Conservation (phyloP, 2,797 vertebrate genomes). For the Acipenser transmontanus region DNA sequence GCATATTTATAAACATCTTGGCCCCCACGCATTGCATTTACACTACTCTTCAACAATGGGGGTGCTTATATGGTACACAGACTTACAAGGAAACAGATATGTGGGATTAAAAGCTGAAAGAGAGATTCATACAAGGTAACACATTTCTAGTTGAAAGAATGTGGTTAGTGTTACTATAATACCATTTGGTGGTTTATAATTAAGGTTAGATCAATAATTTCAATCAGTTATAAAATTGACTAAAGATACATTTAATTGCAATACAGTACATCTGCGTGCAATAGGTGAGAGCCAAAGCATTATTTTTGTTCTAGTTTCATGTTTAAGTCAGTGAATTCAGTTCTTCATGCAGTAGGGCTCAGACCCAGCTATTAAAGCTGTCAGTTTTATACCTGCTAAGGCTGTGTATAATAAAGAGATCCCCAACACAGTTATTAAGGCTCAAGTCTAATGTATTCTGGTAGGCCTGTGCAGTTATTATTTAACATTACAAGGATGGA, state of each 20-base stretch:
- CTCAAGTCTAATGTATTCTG: constrained; percentile 34
- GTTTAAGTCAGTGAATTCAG: constrained; percentile 3
- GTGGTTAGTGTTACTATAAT: no score
- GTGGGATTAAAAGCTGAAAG: no score
- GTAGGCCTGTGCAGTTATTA: constrained; percentile 25
- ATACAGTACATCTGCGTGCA: constrained; percentile 18
- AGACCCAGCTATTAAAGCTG: constrained; percentile 35
- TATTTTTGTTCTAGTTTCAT: not conserved
- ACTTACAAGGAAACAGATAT: no score
- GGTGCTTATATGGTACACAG: no score
- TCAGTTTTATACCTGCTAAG: constrained; percentile 35
- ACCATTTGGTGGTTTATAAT: no score
- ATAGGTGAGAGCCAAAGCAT: not conserved
- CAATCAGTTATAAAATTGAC: no score
- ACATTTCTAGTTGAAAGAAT: no score
- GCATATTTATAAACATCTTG: no score
- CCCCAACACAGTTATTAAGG: constrained; percentile 17
- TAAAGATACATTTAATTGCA: constrained; percentile 13
- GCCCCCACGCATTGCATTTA: no score
- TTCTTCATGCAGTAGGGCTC: constrained; percentile 11
- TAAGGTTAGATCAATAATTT: no score
- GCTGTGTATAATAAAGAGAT: constrained; percentile 34
- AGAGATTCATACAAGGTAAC: no score
- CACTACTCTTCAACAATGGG: no score
- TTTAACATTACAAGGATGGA: constrained; percentile 37